Evolutionary conservation across 2,797 vertebrate species (phyloP).

Genomic region (Enteromius fasciolatus): DNA sequence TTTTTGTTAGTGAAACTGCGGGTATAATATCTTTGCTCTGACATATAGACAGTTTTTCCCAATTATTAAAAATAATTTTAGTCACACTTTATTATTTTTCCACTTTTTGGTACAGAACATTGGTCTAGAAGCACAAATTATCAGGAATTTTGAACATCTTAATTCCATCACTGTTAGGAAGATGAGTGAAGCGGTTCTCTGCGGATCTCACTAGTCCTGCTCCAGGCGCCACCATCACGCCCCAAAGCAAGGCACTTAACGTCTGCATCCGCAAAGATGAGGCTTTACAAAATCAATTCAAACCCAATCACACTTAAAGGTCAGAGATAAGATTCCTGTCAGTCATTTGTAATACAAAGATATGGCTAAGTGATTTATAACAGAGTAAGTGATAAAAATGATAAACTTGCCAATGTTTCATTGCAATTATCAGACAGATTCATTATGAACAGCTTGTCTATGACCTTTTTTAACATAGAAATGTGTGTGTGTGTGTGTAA

Average conservation of each 20-base stretch:
- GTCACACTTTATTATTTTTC: background rate
- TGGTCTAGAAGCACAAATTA: background rate
- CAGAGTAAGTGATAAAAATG: background rate
- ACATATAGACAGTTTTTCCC: background rate
- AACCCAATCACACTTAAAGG: conserved; percentile 33
- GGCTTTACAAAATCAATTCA: conserved; percentile 33
- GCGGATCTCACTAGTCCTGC: background rate
- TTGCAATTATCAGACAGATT: background rate
- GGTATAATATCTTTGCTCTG: background rate
- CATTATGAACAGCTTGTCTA: background rate
- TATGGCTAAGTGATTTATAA: conserved; percentile 25
- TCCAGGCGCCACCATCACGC: background rate
- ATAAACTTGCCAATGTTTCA: background rate
- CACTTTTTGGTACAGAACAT: background rate
- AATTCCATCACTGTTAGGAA: background rate
- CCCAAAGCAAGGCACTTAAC: conserved; percentile 16
- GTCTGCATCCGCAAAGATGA: conserved; percentile 4
- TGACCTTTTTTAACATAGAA: background rate
- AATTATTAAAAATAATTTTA: background rate
- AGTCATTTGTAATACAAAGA: conserved; percentile 17
- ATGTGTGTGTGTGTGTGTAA: background rate
- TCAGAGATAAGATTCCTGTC: conserved; percentile 31
- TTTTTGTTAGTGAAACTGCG: background rate
- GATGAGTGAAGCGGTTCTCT: background rate
- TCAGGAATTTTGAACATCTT: background rate